Evolutionary conservation across 2,888 invertebrate genomes (phyloP).

Genomic region (Argynnis bischoffii): DNA sequence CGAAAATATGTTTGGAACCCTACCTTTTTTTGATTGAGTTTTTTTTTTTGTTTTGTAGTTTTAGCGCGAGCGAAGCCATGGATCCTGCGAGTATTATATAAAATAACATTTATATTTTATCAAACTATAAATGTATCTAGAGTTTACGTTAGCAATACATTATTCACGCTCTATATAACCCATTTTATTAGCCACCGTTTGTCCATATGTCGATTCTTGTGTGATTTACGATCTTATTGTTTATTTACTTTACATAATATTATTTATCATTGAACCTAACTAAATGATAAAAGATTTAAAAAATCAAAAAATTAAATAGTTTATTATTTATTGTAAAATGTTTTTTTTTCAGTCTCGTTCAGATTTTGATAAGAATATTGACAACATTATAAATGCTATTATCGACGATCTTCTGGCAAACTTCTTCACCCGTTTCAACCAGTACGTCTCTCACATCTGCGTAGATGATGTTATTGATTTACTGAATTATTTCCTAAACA

Average conservation of each 20-base stretch:
- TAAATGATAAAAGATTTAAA: neutral
- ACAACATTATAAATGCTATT: conserved; percentile 57
- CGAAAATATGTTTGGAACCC: too few species aligned
- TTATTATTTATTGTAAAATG: neutral
- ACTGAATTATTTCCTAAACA: conserved; percentile 48
- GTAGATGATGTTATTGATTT: conserved; percentile 38
- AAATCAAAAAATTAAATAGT: too few species aligned
- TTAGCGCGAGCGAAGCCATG: too few species aligned
- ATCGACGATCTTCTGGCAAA: conserved; percentile 55
- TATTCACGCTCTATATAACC: conserved; percentile 34
- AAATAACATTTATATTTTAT: too few species aligned
- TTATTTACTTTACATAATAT: conserved; percentile 6
- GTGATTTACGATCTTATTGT: conserved; percentile 38
- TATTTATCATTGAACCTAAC: neutral
- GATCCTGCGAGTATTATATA: too few species aligned
- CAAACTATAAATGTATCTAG: neutral
- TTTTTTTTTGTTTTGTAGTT: too few species aligned
- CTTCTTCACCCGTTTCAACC: conserved; percentile 57
- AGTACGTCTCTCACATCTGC: conserved; percentile 45
- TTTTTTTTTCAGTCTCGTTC: conserved; percentile 53
- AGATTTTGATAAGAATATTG: conserved; percentile 61
- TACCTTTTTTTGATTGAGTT: too few species aligned
- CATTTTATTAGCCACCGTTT: conserved; percentile 29
- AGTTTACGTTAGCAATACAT: conserved; percentile 9
- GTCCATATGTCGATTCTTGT: conserved; percentile 24